Evolutionary conservation across 37 sponge, comb jelly and placozoan species (phyloP).

Genomic region (Agelas oroides): DNA sequence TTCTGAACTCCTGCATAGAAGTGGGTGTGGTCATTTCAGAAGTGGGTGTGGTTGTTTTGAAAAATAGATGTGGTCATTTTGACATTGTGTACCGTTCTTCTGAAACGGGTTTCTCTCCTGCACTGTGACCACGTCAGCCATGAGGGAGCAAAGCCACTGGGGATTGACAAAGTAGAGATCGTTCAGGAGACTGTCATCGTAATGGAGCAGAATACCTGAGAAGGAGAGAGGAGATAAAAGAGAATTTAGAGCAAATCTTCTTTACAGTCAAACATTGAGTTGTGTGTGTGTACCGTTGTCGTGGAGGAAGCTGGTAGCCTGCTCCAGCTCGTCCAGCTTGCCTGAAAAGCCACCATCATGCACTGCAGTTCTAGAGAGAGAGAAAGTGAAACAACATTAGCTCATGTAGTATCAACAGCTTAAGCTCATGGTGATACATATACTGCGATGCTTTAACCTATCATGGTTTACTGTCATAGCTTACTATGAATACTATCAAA

Average conservation of each 20-base stretch:
- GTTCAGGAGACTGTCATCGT: conserved; percentile 53
- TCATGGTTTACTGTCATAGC: too few species aligned
- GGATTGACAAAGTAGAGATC: conserved; percentile 87
- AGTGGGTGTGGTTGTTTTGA: too few species aligned
- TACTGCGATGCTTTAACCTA: too few species aligned
- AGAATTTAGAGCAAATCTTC: background rate
- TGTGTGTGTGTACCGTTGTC: conserved; percentile 57
- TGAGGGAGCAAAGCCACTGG: conserved; percentile 83
- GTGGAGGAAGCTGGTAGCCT: conserved; percentile 82
- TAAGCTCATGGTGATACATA: too few species aligned
- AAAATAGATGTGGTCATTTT: background rate
- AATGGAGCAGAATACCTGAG: conserved; percentile 82
- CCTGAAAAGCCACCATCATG: background rate
- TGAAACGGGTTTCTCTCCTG: conserved; percentile 52
- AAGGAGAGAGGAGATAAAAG: too few species aligned
- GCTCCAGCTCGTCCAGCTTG: conserved; percentile 64
- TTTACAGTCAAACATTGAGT: background rate
- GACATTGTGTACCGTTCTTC: conserved; percentile 54
- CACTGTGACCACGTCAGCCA: conserved; percentile 72
- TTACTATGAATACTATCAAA: too few species aligned
- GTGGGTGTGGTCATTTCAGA: background rate
- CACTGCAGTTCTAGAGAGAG: background rate
- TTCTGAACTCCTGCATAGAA: too few species aligned
- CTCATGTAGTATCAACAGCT: too few species aligned
- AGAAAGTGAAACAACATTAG: background rate